A percentile compares a stretch with the other conserved stretches of the same genome.
These are phyloP conservation scores for Eurypyga helias DNA, from an alignment of 2,113 vertebrate genomes.

Conservation along the genomic window DNA sequence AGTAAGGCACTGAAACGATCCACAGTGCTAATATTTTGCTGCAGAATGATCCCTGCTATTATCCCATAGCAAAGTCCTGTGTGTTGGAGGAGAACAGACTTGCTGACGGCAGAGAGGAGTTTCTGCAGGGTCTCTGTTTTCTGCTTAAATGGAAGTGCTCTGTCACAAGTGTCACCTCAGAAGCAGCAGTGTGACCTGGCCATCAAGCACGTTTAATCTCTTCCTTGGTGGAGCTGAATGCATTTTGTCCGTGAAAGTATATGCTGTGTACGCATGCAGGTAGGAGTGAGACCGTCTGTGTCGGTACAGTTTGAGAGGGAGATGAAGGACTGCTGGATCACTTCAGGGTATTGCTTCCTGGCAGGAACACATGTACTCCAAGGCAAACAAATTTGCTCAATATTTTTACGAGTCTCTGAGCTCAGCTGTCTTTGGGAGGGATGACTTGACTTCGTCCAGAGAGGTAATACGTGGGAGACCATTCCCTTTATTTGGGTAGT, in stretches of 20 bases:
- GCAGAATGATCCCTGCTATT: background rate
- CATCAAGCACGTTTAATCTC: background rate
- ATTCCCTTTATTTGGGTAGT: slow-evolving; percentile 4
- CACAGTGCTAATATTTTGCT: background rate
- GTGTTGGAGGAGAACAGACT: background rate
- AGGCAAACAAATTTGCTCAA: slow-evolving; percentile 31
- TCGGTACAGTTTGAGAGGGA: background rate
- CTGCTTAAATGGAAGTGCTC: background rate
- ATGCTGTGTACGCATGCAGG: background rate
- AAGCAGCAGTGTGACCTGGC: background rate
- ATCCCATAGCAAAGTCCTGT: background rate
- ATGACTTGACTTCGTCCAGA: background rate
- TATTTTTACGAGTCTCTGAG: slow-evolving; percentile 21
- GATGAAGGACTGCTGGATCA: background rate
- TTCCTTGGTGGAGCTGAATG: accelerated
- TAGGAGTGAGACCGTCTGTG: background rate
- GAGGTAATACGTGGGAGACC: background rate
- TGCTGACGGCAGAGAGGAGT: background rate
- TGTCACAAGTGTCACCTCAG: background rate
- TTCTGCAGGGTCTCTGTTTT: background rate
- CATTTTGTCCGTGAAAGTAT: background rate
- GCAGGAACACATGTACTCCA: background rate
- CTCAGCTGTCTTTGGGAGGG: background rate
- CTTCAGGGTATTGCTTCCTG: background rate
- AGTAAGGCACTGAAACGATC: background rate